These are phyloP conservation scores for Scrobipalpa atriplicella DNA, from an alignment of 2,888 invertebrate species.

Conservation along the genomic window DNA sequence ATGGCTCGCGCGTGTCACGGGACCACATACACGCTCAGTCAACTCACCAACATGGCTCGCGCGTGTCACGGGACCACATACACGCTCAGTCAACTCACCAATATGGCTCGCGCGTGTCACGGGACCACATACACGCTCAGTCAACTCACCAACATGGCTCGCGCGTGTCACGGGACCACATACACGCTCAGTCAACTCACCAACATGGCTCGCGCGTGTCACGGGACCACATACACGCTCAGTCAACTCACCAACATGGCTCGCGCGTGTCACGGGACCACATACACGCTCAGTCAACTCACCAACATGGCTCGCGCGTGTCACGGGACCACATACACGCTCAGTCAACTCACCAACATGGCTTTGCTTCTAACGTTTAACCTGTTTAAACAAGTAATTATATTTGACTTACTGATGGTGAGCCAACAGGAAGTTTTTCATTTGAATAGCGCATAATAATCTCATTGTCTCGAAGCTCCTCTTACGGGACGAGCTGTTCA, in stretches of 20 bases:
- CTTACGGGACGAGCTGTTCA: constrained; percentile 1
- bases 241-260: background rate
- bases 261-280: background rate
- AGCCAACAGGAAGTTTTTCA: constrained; percentile 25
- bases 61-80: background rate
- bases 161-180: background rate
- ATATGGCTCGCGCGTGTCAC: background rate
- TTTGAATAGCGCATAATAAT: constrained; percentile 25
- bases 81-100: background rate
- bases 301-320: background rate
- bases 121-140: background rate
- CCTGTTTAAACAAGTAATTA: constrained; percentile 23
- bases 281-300: background rate
- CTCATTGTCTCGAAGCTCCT: constrained; percentile 28
- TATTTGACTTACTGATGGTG: constrained; percentile 25
- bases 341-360: background rate
- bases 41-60: background rate
- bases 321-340: background rate
- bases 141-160: background rate
- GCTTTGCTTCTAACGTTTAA: constrained; percentile 10
- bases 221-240: background rate
- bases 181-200: background rate
- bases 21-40: background rate
- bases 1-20: background rate
- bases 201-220: background rate